These are phyloP conservation scores for Solen grandis DNA, from an alignment of 1,140 invertebrate genomes.

Conservation along the genomic window DNA sequence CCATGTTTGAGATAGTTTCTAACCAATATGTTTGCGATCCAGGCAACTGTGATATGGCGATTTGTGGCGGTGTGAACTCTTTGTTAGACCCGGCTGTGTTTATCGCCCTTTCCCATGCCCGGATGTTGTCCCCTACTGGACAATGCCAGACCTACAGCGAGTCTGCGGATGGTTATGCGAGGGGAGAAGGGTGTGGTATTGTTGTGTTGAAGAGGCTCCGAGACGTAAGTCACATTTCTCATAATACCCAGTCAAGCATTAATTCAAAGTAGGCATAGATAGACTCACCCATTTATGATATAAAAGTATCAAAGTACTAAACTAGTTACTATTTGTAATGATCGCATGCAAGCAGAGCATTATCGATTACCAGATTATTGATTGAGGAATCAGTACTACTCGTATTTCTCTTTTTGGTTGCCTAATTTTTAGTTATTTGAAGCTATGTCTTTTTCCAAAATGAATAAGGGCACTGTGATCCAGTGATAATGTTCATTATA, in stretches of 20 bases:
- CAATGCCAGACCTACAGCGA: conserved; percentile 64
- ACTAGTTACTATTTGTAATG: background rate
- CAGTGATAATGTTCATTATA: too few species aligned
- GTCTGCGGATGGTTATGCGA: conserved; percentile 66
- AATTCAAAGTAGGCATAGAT: background rate
- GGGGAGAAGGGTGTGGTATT: conserved; percentile 71
- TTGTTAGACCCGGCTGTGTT: conserved; percentile 58
- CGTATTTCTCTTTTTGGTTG: too few species aligned
- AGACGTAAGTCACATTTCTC: conserved; percentile 59
- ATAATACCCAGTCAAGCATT: background rate
- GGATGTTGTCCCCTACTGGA: conserved; percentile 72
- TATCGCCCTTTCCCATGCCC: conserved; percentile 58
- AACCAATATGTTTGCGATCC: background rate
- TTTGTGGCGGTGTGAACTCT: conserved; percentile 66
- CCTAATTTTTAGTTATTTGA: too few species aligned
- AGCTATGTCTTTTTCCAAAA: too few species aligned
- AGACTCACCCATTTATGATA: background rate
- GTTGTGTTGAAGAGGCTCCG: conserved; percentile 64
- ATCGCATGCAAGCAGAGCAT: too few species aligned
- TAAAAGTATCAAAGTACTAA: background rate
- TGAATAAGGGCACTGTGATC: too few species aligned
- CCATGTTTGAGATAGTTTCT: background rate
- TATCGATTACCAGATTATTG: too few species aligned
- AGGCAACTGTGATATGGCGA: conserved; percentile 65
- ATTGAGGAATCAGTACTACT: too few species aligned